Percentiles rank a stretch among this genome's conserved stretches.
Conservation (phyloP, 1,140 invertebrate genomes). For the Cardiocondyla obscurior region DNA sequence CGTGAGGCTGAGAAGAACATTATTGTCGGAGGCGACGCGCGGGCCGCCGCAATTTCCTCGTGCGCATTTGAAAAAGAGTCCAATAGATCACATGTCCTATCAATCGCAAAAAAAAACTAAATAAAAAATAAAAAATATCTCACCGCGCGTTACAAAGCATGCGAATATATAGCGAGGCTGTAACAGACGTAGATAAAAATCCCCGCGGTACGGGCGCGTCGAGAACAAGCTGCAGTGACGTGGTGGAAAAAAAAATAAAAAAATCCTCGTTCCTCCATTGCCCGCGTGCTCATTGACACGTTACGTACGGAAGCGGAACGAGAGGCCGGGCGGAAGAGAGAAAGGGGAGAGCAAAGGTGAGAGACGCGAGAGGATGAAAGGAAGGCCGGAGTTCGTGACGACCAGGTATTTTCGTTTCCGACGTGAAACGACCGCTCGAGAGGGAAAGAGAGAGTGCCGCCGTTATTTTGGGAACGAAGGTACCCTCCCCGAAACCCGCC, state of each 20-base stretch:
- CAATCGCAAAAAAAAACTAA: neutral
- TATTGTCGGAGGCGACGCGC: neutral
- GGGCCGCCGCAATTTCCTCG: neutral
- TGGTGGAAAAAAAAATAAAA: neutral
- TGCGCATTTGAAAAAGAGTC: neutral
- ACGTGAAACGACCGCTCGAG: constrained; percentile 12
- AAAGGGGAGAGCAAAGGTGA: neutral
- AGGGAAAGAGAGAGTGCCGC: neutral
- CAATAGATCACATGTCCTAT: constrained; percentile 1
- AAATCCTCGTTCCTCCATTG: neutral
- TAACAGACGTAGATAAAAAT: constrained; percentile 31
- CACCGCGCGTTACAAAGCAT: neutral
- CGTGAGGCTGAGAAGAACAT: neutral
- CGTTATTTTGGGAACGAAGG: constrained; percentile 58
- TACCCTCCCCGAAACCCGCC: neutral
- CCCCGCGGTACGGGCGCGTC: neutral
- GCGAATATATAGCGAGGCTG: neutral
- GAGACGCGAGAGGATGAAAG: neutral
- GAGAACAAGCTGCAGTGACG: neutral
- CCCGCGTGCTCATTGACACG: constrained; percentile 16
- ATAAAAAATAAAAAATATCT: no score
- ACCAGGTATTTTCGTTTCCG: constrained; percentile 54
- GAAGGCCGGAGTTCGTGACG: neutral
- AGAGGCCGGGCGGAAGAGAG: neutral
- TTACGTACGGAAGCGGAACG: neutral